Percentiles rank a stretch among this genome's conserved stretches.
Evolutionary conservation across 2,113 vertebrate genomes (phyloP).

Genomic region (Melanerpes aurifrons): DNA sequence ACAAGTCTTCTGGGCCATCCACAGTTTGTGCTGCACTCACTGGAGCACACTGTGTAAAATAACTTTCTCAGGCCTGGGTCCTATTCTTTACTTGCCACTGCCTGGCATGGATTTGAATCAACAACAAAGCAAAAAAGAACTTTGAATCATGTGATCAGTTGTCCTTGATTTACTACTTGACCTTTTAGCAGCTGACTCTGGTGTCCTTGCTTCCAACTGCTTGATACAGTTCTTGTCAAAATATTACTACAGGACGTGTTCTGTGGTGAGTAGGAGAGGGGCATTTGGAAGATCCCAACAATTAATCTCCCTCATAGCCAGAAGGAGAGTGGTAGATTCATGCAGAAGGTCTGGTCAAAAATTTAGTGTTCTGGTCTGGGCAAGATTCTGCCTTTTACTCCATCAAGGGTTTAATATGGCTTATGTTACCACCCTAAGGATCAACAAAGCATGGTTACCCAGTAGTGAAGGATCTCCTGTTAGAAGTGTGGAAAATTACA

Average conservation of each 20-base stretch:
- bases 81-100: neutral
- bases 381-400: neutral
- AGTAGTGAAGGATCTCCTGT: neutral
- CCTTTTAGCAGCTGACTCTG: neutral
- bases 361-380: neutral
- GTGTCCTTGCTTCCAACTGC: neutral
- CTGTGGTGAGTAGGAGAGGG: neutral
- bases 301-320: neutral
- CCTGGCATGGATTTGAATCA: neutral
- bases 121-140: neutral
- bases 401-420: neutral
- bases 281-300: neutral
- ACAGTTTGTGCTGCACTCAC: neutral
- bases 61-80: neutral
- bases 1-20: neutral
- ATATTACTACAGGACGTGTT: neutral
- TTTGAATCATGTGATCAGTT: neutral
- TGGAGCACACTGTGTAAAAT: neutral
- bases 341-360: neutral
- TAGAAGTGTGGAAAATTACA: conserved; percentile 1
- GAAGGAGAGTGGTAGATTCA: neutral
- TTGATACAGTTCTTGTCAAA: neutral
- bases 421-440: neutral
- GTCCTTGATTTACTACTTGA: neutral
- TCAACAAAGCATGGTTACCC: neutral